A percentile compares a stretch with the other conserved stretches of the same genome.
phyloP scores from a whole-genome alignment of 2,888 invertebrate species.

The Meliscaeva auricollis region DNA sequence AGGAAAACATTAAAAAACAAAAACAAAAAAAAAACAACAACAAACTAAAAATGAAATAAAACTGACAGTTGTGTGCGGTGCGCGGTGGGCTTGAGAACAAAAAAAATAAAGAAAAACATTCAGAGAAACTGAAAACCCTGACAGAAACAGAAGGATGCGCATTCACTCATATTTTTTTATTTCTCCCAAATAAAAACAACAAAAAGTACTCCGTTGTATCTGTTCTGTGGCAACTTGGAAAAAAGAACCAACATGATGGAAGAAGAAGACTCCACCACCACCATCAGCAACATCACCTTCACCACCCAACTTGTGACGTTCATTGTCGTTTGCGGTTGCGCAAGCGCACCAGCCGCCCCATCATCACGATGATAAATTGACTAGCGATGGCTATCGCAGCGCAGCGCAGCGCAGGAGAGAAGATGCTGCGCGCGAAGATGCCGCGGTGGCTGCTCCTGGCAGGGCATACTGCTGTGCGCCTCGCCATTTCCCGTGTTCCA shows the following conservation, averaged over 20 bases:
- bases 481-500: constrained; percentile 61
- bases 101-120: constrained; percentile 35
- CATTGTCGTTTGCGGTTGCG: constrained; percentile 70
- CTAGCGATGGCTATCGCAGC: constrained; percentile 75
- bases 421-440: constrained; percentile 65
- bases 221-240: too few species aligned
- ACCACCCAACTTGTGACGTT: constrained; percentile 73
- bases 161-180: constrained; percentile 70
- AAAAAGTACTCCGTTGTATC: constrained; percentile 47
- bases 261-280: constrained; percentile 43
- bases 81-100: constrained; percentile 40
- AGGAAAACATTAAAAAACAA: background rate
- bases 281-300: constrained; percentile 45
- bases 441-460: constrained; percentile 73
- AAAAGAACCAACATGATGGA: too few species aligned
- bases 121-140: constrained; percentile 71
- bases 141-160: constrained; percentile 73
- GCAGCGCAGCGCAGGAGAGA: constrained; percentile 13
- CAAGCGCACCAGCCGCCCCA: constrained; percentile 74
- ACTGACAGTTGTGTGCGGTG: constrained; percentile 61
- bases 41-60: constrained; percentile 36
- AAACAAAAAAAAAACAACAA: too few species aligned
- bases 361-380: constrained; percentile 78
- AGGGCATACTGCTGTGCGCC: constrained; percentile 58
- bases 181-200: background rate